Evolutionary conservation across 1,140 invertebrate species (phyloP), one percentile per base, ranked within the genome.

Genomic region (Drosophila bocki): DNA sequence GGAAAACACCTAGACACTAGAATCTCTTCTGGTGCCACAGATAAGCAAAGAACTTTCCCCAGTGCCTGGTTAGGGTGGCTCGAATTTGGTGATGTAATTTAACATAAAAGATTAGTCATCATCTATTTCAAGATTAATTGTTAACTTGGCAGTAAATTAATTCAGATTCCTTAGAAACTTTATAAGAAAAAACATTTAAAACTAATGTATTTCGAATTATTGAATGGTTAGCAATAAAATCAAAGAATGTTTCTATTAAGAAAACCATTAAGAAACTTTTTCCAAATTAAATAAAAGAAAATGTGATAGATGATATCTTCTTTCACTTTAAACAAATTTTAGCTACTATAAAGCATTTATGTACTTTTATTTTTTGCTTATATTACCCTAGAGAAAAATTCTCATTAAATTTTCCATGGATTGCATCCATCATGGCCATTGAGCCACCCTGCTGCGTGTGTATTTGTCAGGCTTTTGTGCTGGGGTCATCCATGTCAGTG

Each of bases 11-110:
- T 37, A 35, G n/a, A 22, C n/a, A 29, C 13, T 9, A 17, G 29
- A 12, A 9, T 9, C 19, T 7, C 15, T n/a, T 19, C 26, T 48
- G 33, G 19, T 7, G 13, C 22, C 8, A 22, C 1, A 56, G 50
- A 56, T 75, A 62, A 64, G 37, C 19, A 39, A 56, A 19, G 15
- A 62, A 56, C 54, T 57, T 42, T 57, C 13, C 1, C 35, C 0
- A 15, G 11, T 5, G 19, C 5, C 35, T 32, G 2, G 19, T 7
- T 39, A 39, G 8, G 53, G 53, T 56, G 53, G 8, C 53, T 26
- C 53, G 4, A n/a, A 11, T 22, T 13, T 13, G 3, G 17, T 54
- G 6, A 35, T 19, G 17, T 7, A 17, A 17, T 4, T 32, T 51
- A 19, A 0, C 13, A n/a, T 29, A 29, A n/a, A 6, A 9, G 3